Percentiles rank a stretch among this genome's conserved stretches.
These are phyloP conservation scores for Alosa sapidissima DNA, from an alignment of 2,797 vertebrate species.

Conservation along the genomic window DNA sequence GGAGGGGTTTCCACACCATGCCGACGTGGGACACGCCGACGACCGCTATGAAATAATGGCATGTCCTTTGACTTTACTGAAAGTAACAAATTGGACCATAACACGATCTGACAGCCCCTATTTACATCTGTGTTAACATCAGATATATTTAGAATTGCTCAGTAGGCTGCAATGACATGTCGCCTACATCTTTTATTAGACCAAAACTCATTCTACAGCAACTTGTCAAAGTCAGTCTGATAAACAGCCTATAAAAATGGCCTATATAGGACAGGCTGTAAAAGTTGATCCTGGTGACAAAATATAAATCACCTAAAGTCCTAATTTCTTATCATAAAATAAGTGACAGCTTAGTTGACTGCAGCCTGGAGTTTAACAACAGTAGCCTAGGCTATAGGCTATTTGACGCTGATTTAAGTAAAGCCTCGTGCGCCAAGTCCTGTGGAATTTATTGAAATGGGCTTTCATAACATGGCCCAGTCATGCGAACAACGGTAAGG, in stretches of 20 bases:
- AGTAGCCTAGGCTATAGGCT: too few species aligned
- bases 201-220: background rate
- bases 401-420: background rate
- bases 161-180: background rate
- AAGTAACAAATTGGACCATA: constrained; percentile 9
- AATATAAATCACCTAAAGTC: background rate
- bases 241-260: background rate
- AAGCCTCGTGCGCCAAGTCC: background rate
- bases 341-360: background rate
- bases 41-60: constrained; percentile 7
- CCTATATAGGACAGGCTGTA: background rate
- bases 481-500: background rate
- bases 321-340: too few species aligned
- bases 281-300: background rate
- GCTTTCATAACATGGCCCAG: background rate
- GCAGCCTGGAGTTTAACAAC: background rate
- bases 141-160: background rate
- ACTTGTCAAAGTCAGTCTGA: constrained; percentile 18
- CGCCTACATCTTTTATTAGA: background rate
- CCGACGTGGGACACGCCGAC: constrained; percentile 6
- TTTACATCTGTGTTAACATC: background rate
- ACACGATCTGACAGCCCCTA: background rate
- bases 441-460: background rate
- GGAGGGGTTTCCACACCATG: constrained; percentile 32
- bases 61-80: background rate